phyloP scores from a whole-genome alignment of 2,797 vertebrate genomes.

The Anas acuta region DNA sequence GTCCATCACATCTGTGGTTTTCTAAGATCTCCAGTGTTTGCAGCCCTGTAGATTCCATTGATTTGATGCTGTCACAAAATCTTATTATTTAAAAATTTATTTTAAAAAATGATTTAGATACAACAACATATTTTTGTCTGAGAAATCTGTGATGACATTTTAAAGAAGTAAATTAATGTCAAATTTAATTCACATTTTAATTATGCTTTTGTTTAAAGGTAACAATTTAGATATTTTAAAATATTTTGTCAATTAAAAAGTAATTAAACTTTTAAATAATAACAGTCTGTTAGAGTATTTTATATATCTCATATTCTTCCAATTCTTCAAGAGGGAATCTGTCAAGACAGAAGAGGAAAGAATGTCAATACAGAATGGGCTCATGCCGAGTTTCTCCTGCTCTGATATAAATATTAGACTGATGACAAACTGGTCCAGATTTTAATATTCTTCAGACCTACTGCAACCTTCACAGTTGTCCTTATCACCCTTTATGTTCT shows the following conservation, averaged over 20 bases:
- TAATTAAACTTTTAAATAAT: neutral
- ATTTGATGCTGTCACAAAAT: neutral
- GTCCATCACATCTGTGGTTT: neutral
- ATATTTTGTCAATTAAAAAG: neutral
- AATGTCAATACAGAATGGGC: neutral
- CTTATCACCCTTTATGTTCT: neutral
- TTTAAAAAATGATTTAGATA: neutral
- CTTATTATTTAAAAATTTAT: neutral
- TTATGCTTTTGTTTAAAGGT: neutral
- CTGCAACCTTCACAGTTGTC: neutral
- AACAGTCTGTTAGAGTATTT: neutral
- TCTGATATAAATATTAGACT: neutral
- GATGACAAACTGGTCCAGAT: neutral
- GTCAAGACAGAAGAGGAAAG: neutral
- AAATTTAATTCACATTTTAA: neutral
- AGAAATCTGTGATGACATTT: neutral
- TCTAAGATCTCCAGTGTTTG: neutral
- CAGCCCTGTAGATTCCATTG: neutral
- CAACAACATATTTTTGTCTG: neutral
- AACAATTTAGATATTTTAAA: neutral
- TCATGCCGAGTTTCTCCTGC: neutral
- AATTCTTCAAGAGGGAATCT: neutral
- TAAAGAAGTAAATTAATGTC: neutral
- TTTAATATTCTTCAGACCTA: neutral
- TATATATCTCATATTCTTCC: neutral